These are phyloP conservation scores for Ips typographus DNA, from an alignment of 1,140 invertebrate genomes.

Conservation along the genomic window DNA sequence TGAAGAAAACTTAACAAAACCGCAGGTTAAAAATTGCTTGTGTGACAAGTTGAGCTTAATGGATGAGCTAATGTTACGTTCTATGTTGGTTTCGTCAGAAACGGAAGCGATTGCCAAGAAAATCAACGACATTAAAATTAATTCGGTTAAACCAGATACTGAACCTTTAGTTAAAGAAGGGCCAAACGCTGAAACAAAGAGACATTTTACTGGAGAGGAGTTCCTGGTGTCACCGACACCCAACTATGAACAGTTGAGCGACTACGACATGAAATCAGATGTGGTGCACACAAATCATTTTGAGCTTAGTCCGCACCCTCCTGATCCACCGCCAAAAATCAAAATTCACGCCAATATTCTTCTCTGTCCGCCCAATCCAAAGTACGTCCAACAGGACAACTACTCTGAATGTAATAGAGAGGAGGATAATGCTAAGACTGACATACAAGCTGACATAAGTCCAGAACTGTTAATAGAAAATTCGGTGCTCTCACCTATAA, in stretches of 20 bases:
- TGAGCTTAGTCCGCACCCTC: too few species aligned
- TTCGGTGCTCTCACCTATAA: constrained; percentile 35
- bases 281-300: too few species aligned
- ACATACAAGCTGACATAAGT: constrained; percentile 15
- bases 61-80: constrained; percentile 13
- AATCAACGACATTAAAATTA: constrained; percentile 18
- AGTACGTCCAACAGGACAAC: background rate
- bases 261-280: background rate
- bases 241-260: background rate
- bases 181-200: background rate
- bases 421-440: background rate
- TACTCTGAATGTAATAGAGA: too few species aligned
- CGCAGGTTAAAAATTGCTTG: constrained; percentile 17
- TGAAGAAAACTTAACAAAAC: background rate
- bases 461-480: constrained; percentile 41
- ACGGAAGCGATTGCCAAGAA: constrained; percentile 12
- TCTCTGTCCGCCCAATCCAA: constrained; percentile 22
- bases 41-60: constrained; percentile 15
- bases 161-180: background rate
- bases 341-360: constrained; percentile 29
- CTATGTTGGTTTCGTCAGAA: constrained; percentile 7
- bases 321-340: constrained; percentile 5
- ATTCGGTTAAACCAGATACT: background rate
- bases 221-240: background rate
- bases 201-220: constrained; percentile 5